Base-by-base conservation (phyloP, 2,797 vertebrate genomes). In the Poeciliopsis turneri region DNA sequence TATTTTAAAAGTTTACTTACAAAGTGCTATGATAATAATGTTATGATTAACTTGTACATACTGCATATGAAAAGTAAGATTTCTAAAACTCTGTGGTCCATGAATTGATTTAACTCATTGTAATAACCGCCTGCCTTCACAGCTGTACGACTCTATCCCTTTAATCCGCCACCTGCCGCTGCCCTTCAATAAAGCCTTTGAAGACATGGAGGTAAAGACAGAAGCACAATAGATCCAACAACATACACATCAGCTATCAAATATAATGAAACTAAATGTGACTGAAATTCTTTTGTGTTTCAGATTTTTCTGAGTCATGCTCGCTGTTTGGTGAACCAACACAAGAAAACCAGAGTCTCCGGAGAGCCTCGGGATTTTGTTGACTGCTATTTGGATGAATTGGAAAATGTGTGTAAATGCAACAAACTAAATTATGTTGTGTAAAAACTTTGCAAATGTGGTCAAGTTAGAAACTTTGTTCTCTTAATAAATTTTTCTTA, bases 111-210 rank as follows among this genome's bases (percentile, higher is more conserved):
- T 5, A 47, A 47, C 46, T 47, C 15, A 16, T 10, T n/a, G 33
- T 68, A 39, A 51, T n/a, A 45, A 20, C 4, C n/a, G 0, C 59
- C 0, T 47, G 20, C 72, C 12, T 55, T 76, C 49, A 10, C 83
- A 95, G 95, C 57, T 94, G 10, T 95, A 95, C 36, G 93, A 95
- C 81, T 84, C 88, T 46, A 0, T 95, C 43, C 94, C 94, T 7
- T 15, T 93, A n/a, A 59, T 93, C 36, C 89, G 91, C 16, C n/a
- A n/a, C 0, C 78, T 94, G 46, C 92, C 93, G 0, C 91, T 95
- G 28, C 94, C 94, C 57, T 94, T 95, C 83, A 84, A 1, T 1
- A 93, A 92, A 69, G 88, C 79, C 8, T 94, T 95, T 36, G 55
- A 79, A 23, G 83, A 92, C 81, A 25, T 68, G 11, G 15, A 45